These are phyloP conservation scores for Canis aureus DNA, from an alignment of 2,113 vertebrate species.

Conservation along the genomic window DNA sequence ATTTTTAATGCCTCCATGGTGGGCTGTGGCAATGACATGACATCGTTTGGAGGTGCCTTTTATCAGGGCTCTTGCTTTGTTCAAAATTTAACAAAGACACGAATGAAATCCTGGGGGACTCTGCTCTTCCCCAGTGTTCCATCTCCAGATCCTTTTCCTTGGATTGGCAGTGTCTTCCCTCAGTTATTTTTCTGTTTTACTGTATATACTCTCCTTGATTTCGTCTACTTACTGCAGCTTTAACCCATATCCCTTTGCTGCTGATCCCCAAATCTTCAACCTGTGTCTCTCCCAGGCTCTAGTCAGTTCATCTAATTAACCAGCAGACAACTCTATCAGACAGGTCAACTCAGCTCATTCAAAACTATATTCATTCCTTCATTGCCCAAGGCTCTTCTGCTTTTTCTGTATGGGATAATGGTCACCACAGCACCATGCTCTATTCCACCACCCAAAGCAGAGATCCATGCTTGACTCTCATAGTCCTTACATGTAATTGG, in stretches of 20 bases:
- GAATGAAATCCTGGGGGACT: background rate
- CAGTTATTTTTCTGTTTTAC: background rate
- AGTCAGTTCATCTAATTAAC: background rate
- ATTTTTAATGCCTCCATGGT: background rate
- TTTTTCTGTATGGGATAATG: background rate
- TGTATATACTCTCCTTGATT: background rate
- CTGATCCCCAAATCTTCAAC: background rate
- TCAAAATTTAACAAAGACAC: background rate
- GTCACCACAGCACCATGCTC: background rate
- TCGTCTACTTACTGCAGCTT: background rate
- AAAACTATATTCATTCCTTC: background rate
- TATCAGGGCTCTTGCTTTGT: background rate
- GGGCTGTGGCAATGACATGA: background rate
- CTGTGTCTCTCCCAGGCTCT: background rate
- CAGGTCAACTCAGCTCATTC: background rate
- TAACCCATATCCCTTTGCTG: background rate
- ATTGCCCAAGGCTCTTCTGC: background rate
- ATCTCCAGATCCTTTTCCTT: background rate
- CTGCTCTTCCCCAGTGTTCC: background rate
- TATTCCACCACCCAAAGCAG: background rate
- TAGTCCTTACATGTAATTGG: background rate
- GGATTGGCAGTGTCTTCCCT: background rate
- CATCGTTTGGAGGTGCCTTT: background rate
- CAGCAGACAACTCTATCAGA: background rate
- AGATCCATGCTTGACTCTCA: background rate